These are phyloP conservation scores for Cavia aperea DNA, from an alignment of 2,113 vertebrate species.

Conservation along the genomic window DNA sequence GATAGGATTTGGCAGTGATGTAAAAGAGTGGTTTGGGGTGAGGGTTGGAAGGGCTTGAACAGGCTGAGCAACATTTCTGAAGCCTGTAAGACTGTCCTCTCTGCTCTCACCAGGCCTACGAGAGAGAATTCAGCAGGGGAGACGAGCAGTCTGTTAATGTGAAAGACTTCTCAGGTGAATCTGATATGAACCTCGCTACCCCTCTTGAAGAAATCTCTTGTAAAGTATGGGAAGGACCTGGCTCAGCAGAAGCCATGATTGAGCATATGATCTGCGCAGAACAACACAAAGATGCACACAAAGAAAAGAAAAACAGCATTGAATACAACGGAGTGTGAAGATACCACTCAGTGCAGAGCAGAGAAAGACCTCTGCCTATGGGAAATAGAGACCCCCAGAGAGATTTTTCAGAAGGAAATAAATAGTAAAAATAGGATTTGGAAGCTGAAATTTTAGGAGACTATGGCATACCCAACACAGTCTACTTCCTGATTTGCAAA, in stretches of 20 bases:
- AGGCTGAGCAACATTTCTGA: not conserved
- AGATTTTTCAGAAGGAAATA: slow-evolving; percentile 6
- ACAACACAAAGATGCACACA: not conserved
- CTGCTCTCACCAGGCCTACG: not conserved
- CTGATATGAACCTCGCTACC: not conserved
- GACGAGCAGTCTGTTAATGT: not conserved
- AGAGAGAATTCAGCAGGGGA: not conserved
- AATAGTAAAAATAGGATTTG: not conserved
- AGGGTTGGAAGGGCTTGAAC: not conserved
- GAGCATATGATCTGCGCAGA: not conserved
- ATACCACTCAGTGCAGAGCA: not conserved
- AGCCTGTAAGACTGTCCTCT: rapidly evolving
- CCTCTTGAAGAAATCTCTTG: not conserved
- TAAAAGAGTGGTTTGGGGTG: not conserved
- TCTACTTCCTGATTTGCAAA: not conserved
- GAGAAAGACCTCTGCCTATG: not conserved
- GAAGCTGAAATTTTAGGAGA: not conserved
- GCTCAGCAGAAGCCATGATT: not conserved
- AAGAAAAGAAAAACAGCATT: not conserved
- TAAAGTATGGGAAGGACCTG: not conserved
- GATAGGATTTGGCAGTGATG: not conserved
- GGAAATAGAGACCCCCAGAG: not conserved
- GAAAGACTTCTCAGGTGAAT: not conserved
- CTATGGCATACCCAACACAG: not conserved
- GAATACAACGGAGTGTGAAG: not conserved